phyloP scores from a whole-genome alignment of 2,113 vertebrate species.

The Hippolais icterina region DNA sequence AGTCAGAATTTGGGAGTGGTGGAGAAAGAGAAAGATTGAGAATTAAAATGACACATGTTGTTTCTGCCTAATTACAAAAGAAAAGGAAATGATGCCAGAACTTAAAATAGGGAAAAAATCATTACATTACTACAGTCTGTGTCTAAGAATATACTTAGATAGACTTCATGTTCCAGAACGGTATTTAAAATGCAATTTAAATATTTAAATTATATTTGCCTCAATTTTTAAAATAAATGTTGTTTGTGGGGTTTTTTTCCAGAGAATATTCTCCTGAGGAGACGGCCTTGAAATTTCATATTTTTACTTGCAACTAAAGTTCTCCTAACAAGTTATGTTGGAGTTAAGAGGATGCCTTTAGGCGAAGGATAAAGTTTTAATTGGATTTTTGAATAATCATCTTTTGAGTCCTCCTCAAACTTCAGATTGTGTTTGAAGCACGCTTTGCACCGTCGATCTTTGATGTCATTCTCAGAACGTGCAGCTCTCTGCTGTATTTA shows the following conservation, averaged over 20 bases:
- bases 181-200: conserved; percentile 28
- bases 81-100: conserved; percentile 9
- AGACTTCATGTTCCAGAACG: background rate
- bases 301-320: background rate
- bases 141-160: background rate
- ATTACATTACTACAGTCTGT: background rate
- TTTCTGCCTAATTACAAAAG: conserved; percentile 19
- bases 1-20: background rate
- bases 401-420: background rate
- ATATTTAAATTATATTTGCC: background rate
- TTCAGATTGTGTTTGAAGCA: background rate
- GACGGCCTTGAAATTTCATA: background rate
- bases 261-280: background rate
- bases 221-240: background rate
- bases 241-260: background rate
- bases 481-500: background rate
- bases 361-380: conserved; percentile 26
- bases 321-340: background rate
- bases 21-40: background rate
- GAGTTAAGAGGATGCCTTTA: background rate
- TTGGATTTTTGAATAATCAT: conserved; percentile 21
- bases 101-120: background rate
- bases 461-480: background rate
- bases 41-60: background rate
- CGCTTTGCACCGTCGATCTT: background rate